Evolutionary conservation across 2,888 invertebrate genomes (phyloP).

Genomic region (Lagria hirta): DNA sequence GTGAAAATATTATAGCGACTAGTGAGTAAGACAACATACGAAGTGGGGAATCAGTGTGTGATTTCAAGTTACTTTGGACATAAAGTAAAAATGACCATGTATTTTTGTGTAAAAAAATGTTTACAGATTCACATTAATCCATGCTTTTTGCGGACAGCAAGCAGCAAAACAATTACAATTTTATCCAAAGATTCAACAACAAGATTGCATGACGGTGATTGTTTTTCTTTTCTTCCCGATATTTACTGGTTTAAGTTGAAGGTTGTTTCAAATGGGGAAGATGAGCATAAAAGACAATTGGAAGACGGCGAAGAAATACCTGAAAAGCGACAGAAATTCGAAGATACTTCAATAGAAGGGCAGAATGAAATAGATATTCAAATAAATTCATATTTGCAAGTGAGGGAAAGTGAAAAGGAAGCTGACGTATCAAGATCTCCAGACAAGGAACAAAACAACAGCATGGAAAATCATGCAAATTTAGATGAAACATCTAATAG

Average conservation of each 20-base stretch:
- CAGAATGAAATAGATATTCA: not conserved
- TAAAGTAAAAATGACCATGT: not conserved
- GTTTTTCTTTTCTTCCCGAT: constrained; percentile 58
- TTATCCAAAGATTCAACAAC: constrained; percentile 49
- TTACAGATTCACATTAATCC: constrained; percentile 60
- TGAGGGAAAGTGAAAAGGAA: constrained; percentile 1
- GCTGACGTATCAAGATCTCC: too few species aligned
- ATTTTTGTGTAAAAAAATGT: constrained; percentile 20
- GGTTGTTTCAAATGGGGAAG: constrained; percentile 32
- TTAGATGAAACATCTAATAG: too few species aligned
- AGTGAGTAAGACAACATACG: too few species aligned
- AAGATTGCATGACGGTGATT: constrained; percentile 55
- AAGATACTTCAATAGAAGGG: not conserved
- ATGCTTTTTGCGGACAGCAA: constrained; percentile 55
- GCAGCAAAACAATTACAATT: constrained; percentile 44
- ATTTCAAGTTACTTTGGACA: too few species aligned
- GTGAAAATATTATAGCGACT: too few species aligned
- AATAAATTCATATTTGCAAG: not conserved
- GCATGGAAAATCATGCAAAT: too few species aligned
- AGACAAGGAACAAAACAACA: too few species aligned
- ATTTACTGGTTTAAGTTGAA: constrained; percentile 57
- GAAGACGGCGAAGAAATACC: not conserved
- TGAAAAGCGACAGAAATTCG: not conserved
- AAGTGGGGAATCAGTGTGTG: too few species aligned
- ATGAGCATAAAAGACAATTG: not conserved